Evolutionary conservation across 2,113 vertebrate species (phyloP).

Genomic region (Hymenochirus boettgeri): DNA sequence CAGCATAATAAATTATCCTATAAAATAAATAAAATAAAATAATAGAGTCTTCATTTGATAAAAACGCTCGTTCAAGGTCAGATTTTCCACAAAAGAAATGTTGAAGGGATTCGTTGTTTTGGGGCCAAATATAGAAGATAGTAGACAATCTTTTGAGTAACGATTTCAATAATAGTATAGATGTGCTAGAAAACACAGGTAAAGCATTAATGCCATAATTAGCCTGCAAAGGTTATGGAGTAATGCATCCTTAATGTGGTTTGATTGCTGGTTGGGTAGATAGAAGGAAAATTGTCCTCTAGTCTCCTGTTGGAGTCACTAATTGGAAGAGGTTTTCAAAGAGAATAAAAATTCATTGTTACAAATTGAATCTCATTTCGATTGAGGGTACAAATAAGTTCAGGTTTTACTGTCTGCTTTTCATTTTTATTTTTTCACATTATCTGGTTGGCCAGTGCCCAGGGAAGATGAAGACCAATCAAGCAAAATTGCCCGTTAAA

Average conservation of each 20-base stretch:
- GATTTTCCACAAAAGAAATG: background rate
- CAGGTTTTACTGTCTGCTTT: background rate
- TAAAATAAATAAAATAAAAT: too few species aligned
- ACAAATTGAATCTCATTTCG: constrained; percentile 15
- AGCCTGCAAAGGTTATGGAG: constrained; percentile 57
- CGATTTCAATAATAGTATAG: constrained; percentile 29
- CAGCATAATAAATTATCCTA: too few species aligned
- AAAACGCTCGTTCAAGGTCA: background rate
- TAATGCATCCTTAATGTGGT: constrained; percentile 60
- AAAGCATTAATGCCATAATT: constrained; percentile 52
- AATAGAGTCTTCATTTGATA: too few species aligned
- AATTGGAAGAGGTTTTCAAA: constrained; percentile 23
- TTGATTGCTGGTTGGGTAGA: constrained; percentile 49
- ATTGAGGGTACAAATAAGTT: constrained; percentile 10
- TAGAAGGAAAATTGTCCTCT: constrained; percentile 19
- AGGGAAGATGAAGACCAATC: constrained; percentile 9
- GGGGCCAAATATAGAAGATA: background rate
- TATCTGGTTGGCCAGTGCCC: too few species aligned
- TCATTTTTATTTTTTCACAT: background rate
- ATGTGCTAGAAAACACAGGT: constrained; percentile 42
- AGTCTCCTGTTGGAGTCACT: constrained; percentile 13
- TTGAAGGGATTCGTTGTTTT: background rate
- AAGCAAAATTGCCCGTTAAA: too few species aligned
- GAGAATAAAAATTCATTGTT: constrained; percentile 30
- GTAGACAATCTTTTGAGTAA: background rate